Evolutionary conservation across 2,888 invertebrate species (phyloP), one percentile per base, ranked within the genome.

Genomic region (Meloe dianella): DNA sequence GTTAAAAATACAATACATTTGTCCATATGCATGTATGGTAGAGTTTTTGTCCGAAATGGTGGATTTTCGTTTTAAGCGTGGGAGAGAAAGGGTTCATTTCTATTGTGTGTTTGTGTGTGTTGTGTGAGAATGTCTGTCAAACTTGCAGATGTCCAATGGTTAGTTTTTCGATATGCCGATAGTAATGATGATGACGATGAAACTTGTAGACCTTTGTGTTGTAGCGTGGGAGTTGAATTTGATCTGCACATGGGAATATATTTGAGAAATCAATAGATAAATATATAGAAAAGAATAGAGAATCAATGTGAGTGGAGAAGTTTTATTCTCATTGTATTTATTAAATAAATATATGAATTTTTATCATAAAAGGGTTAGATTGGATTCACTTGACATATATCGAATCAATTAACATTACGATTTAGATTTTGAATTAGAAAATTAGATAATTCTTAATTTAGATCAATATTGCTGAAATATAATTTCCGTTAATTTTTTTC

Each of bases 111-210:
- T n/a, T n/a, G n/a, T n/a, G n/a, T n/a, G n/a, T n/a, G n/a, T n/a
- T n/a, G 22, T 51, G 22, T 47, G 47, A 20, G 63, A 65, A 65
- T 65, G 68, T 57, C 65, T 68, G 68, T 65, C 68, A 68, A 63
- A 61, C 51, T 61, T 65, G 68, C 68, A 68, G 68, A 68, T 68
- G 68, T 63, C 61, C 68, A 61, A 68, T 68, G 22, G 22, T 51
- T 51, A 51, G 22, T 51, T 51, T 22, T 51, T 20, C 51, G 51
- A 51, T 51, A 41, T 41, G n/a, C 5, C n/a, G 51, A 20, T 51
- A 51, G 24, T 51, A 20, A 47, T 20, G 8, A 47, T 47, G 51
- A 51, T 47, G 22, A 51, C 51, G 47, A 17, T 47, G 47, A 24
- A 12, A 22, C 12, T 22, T 24, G 5, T 51, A 22, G 10, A 51